Conservation (phyloP, 2,797 vertebrate genomes). For the Macroramphosus scolopax region DNA sequence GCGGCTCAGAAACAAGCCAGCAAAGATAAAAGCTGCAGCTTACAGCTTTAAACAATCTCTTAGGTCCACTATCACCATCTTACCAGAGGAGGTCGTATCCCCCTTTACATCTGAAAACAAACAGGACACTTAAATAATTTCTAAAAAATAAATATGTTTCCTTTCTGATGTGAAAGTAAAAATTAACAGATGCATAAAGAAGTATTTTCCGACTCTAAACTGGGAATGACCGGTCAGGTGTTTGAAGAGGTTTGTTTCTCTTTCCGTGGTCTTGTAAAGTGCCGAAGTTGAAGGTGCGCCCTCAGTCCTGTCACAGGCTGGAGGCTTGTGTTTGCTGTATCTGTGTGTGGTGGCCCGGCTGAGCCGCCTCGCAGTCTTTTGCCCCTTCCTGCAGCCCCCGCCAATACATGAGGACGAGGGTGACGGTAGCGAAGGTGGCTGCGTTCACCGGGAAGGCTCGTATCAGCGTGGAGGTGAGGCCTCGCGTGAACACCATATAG, state of each 20-base stretch:
- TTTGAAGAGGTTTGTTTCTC: slow-evolving; percentile 3
- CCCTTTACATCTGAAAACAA: too few species aligned
- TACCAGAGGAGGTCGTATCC: slow-evolving; percentile 1
- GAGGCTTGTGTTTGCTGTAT: slow-evolving; percentile 78
- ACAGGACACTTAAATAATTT: slow-evolving; percentile 8
- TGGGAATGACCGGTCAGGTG: slow-evolving; percentile 39
- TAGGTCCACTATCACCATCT: background rate
- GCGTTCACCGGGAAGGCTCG: slow-evolving; percentile 96
- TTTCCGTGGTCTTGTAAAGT: slow-evolving; percentile 47
- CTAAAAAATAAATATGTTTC: slow-evolving; percentile 24
- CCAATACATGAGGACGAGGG: slow-evolving; percentile 87
- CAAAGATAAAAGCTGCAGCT: slow-evolving; percentile 12
- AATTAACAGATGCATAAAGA: slow-evolving; percentile 17
- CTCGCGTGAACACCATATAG: slow-evolving; percentile 90
- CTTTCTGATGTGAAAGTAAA: slow-evolving; percentile 13
- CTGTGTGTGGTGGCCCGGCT: slow-evolving; percentile 43
- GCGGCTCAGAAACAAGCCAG: slow-evolving; percentile 14
- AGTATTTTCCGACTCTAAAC: slow-evolving; percentile 7
- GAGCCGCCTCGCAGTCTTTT: slow-evolving; percentile 78
- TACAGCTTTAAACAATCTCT: slow-evolving; percentile 7
- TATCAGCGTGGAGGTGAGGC: slow-evolving; percentile 92
- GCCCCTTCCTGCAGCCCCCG: slow-evolving; percentile 70
- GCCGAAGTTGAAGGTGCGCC: slow-evolving; percentile 15
- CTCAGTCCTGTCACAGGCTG: slow-evolving; percentile 75
- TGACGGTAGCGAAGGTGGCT: slow-evolving; percentile 93